Evolutionary conservation across 2,797 vertebrate genomes (phyloP), one percentile per base, ranked within the genome.

Genomic region (Pteronotus mesoamericanus): DNA sequence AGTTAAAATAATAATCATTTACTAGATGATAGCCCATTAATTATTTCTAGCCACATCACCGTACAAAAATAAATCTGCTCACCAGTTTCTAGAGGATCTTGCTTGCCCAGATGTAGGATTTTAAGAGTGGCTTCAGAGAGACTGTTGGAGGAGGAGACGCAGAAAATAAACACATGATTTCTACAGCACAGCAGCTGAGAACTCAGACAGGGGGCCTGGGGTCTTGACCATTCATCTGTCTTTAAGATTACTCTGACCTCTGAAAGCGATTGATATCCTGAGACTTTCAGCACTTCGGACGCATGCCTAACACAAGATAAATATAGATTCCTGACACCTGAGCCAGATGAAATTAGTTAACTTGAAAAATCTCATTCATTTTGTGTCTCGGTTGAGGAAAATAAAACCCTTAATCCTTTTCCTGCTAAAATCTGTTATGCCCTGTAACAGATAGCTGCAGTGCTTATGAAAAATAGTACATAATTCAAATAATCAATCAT

Each of bases 291-390:
- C 51, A 1, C 68, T 96, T 94, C 34, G 0, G 75, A 32, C 12
- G 16, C 83, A 55, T 32, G 90, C 82, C 55, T 75, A 69, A 94
- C 79, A 83, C 11, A 15, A 89, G 97, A 97, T 96, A 98, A 98
- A 97, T 97, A 97, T 96, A 97, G 97, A 95, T 66, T 61, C 29
- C 94, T 83, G 94, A 93, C 83, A 96, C 96, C 94, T 96, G 94
- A 97, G 91, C 88, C 91, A 93, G 89, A 91, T 24, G 91, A 86
- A 96, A 84, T 39, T 80, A 48, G 64, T 91, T 75, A 93, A 95
- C 57, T 57, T 64, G 61, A 93, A 96, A 94, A 94, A 61, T 66
- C 89, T 61, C 51, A 29, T 69, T 96, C 16, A 57, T 92, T 97
- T 95, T 75, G 66, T 64, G 66, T 46, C 57, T 97, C 57, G 74